Evolutionary conservation across 2,113 vertebrate species (phyloP).

Genomic region (Crotalus viridis): DNA sequence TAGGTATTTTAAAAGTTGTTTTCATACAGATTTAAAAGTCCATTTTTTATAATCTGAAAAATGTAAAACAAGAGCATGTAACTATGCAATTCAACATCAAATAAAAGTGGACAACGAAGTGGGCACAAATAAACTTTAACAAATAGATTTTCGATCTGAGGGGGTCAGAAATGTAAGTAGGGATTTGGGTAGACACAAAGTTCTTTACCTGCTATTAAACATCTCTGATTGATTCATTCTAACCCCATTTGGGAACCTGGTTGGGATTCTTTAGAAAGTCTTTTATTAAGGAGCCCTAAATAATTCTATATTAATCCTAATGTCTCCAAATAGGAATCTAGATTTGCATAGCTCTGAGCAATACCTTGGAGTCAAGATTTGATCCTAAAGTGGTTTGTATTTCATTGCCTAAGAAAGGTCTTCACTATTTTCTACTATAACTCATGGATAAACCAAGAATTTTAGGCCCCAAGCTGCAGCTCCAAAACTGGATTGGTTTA

Average conservation of each 20-base stretch:
- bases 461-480: background rate
- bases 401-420: background rate
- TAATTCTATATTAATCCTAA: background rate
- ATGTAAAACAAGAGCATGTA: background rate
- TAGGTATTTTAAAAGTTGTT: conserved; percentile 19
- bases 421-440: background rate
- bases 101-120: background rate
- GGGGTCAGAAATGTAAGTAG: background rate
- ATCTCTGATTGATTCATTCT: background rate
- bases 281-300: background rate
- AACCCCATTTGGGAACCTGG: background rate
- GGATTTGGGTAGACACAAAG: background rate
- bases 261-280: background rate
- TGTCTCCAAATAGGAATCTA: background rate
- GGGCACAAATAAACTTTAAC: background rate
- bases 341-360: background rate
- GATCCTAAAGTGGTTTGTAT: background rate
- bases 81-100: background rate
- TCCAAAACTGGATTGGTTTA: background rate
- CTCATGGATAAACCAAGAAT: background rate
- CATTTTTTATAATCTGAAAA: background rate
- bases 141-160: background rate
- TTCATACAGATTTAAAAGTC: conserved; percentile 29
- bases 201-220: background rate
- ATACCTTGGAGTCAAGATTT: background rate